phyloP scores from a whole-genome alignment of 2,797 vertebrate species.

The Apodemus agrarius region DNA sequence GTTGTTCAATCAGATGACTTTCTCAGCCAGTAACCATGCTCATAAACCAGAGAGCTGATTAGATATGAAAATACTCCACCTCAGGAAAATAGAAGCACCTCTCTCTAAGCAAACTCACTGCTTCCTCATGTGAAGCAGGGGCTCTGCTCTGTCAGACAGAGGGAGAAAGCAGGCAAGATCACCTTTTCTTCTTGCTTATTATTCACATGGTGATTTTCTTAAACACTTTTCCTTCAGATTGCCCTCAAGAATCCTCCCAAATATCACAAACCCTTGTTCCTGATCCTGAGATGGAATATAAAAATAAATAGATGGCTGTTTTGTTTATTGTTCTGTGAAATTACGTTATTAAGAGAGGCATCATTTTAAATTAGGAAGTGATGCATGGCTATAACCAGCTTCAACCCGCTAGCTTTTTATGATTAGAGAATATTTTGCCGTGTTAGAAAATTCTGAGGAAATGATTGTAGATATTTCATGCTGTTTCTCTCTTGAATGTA shows the following conservation, averaged over 20 bases:
- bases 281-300: constrained; percentile 71
- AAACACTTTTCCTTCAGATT: constrained; percentile 67
- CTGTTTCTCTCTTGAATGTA: background rate
- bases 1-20: constrained; percentile 52
- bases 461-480: constrained; percentile 17
- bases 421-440: constrained; percentile 67
- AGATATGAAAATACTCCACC: constrained; percentile 44
- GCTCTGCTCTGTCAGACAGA: background rate
- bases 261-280: constrained; percentile 66
- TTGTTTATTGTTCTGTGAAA: constrained; percentile 84
- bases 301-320: constrained; percentile 73
- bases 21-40: constrained; percentile 58
- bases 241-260: constrained; percentile 60
- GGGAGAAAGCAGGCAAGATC: background rate
- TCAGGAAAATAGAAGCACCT: constrained; percentile 41
- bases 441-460: constrained; percentile 59
- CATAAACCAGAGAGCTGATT: constrained; percentile 62
- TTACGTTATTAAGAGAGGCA: constrained; percentile 78
- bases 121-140: background rate
- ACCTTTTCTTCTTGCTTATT: constrained; percentile 46
- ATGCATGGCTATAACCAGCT: constrained; percentile 67
- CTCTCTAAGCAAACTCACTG: background rate
- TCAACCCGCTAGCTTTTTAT: constrained; percentile 69
- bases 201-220: constrained; percentile 66
- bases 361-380: constrained; percentile 79